phyloP scores from a whole-genome alignment of 2,113 vertebrate genomes.

The Platycercus adscitus region DNA sequence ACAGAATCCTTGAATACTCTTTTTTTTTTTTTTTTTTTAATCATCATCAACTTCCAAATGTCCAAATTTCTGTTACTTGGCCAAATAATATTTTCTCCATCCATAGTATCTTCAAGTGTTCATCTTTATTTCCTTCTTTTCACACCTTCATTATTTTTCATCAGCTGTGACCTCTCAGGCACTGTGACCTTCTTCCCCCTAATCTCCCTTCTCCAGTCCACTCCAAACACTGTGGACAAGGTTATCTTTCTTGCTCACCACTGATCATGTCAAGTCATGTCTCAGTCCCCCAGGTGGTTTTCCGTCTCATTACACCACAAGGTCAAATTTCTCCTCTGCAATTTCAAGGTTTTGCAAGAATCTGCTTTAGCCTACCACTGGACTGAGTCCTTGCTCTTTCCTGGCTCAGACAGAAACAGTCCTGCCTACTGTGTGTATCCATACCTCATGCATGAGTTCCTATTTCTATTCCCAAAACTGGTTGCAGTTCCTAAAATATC shows the following conservation, averaged over 20 bases:
- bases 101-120: background rate
- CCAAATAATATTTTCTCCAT: background rate
- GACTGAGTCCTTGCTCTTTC: background rate
- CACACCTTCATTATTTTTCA: background rate
- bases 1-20: background rate
- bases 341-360: background rate
- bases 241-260: conserved; percentile 11
- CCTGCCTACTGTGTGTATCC: background rate
- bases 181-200: background rate
- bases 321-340: conserved; percentile 1
- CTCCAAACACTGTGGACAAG: background rate
- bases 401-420: background rate
- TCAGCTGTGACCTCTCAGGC: background rate
- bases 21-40: background rate
- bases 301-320: conserved; percentile 3
- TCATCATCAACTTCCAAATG: background rate
- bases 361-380: background rate
- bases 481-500: background rate
- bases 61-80: background rate
- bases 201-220: background rate
- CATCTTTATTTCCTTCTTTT: background rate
- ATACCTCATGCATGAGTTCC: background rate
- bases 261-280: background rate
- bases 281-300: background rate
- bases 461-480: background rate